Conservation (phyloP, 2,113 vertebrate species). For the Glaucomys volans region DNA sequence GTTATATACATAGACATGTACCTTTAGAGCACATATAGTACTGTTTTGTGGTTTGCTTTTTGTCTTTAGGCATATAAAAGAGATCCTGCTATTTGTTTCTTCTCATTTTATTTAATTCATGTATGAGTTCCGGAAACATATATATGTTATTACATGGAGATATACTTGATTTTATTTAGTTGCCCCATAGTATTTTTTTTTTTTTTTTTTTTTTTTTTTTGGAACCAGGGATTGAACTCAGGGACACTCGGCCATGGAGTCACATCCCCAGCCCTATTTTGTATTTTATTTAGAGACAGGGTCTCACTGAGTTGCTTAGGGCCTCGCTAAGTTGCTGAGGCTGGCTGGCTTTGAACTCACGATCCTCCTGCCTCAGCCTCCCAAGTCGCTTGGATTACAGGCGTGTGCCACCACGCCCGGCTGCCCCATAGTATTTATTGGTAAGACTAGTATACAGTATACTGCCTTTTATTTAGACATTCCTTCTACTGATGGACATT, state of each 20-base stretch:
- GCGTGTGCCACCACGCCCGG: too few species aligned
- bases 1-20: background rate
- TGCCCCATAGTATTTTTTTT: constrained; percentile 13
- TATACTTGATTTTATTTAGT: constrained; percentile 33
- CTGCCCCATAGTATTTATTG: constrained; percentile 9
- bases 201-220: too few species aligned
- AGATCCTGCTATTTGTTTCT: background rate
- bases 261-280: too few species aligned
- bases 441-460: background rate
- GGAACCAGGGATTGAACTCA: too few species aligned
- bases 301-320: too few species aligned
- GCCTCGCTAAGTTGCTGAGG: too few species aligned
- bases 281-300: too few species aligned
- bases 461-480: background rate
- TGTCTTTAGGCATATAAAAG: background rate
- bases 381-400: too few species aligned
- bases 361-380: too few species aligned
- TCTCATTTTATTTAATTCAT: constrained; percentile 5
- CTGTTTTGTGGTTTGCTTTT: constrained; percentile 3
- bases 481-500: background rate
- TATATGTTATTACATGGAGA: constrained; percentile 2
- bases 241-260: too few species aligned
- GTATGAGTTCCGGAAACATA: background rate
- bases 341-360: too few species aligned
- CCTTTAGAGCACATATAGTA: background rate